These are phyloP conservation scores for Eidolon dupreanum DNA, from an alignment of 2,797 vertebrate genomes.

Conservation along the genomic window DNA sequence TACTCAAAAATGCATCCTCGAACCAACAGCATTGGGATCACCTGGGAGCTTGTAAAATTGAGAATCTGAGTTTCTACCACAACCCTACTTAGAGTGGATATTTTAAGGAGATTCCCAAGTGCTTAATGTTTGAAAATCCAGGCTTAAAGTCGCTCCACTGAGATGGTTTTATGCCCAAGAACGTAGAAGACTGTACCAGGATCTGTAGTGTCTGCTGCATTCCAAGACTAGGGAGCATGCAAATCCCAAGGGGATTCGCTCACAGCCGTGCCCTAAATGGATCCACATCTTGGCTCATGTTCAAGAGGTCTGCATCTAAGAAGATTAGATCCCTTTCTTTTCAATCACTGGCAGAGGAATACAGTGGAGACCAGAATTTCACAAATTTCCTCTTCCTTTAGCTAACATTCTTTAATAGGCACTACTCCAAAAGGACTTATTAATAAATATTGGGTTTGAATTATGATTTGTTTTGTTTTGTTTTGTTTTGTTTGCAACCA, in stretches of 20 bases:
- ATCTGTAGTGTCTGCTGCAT: not conserved
- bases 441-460: slow-evolving; percentile 45
- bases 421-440: not conserved
- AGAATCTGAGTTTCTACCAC: not conserved
- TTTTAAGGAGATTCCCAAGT: not conserved
- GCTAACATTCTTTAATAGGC: not conserved
- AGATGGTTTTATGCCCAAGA: not conserved
- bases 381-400: not conserved
- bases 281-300: not conserved
- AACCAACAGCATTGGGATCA: not conserved
- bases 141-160: not conserved
- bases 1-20: not conserved
- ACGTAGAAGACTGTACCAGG: not conserved
- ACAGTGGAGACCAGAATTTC: not conserved
- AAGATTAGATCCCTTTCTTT: not conserved
- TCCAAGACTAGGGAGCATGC: not conserved
- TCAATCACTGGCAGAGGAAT: not conserved
- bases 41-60: not conserved
- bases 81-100: not conserved
- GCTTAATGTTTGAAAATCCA: not conserved
- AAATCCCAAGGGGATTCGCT: not conserved
- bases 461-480: not conserved
- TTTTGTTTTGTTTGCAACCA: not conserved
- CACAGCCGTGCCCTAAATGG: not conserved
- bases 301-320: not conserved